Base-by-base conservation (phyloP, 1,140 invertebrate genomes). In the Drosophila tristis region DNA sequence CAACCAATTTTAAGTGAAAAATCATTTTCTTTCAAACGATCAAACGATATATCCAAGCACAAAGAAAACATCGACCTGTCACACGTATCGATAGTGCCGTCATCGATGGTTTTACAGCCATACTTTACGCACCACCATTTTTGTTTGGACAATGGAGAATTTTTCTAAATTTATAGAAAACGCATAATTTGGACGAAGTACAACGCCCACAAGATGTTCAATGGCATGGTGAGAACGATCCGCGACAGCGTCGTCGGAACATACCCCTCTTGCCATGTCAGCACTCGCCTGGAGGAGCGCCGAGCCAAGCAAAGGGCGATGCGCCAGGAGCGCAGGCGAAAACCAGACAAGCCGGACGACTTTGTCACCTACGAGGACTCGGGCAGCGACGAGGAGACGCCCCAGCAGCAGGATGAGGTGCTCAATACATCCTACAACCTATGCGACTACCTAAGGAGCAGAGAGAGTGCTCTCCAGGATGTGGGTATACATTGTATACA, bases 341-440 rank as follows among this genome's bases (percentile, higher is more conserved):
- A 96, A 84, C 95, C 96, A 1, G 96, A 97, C 64, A 97, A 97
- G 77, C 96, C 96, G 0, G 97, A 97, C 91, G 96, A 97, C 92
- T 97, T 97, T 92, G 96, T 97, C 4, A 96, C 95, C 68, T 97
- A 97, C 84, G 96, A 97, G 53, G 96, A 97, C 66, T 96, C 96
- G 67, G 96, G 97, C 59, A 96, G 96, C 64, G 96, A 97, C 70
- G 95, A 96, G 67, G 96, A 96, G 61, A 95, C 95, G 39, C 93
- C 94, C 2, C 93, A 94, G 44, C 94, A 95, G 80, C 94, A 96
- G 78, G 94, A 95, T 62, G 94, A 95, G 71, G 95, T 95, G 65
- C 93, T 97, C 39, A 94, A 94, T 78, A 96, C 96, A 0, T 97
- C 96, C 0, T 96, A 96, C 85, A 97, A 96, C 93, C 96, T 97